Conservation (phyloP, 2,113 vertebrate genomes). For the Merops nubicus region DNA sequence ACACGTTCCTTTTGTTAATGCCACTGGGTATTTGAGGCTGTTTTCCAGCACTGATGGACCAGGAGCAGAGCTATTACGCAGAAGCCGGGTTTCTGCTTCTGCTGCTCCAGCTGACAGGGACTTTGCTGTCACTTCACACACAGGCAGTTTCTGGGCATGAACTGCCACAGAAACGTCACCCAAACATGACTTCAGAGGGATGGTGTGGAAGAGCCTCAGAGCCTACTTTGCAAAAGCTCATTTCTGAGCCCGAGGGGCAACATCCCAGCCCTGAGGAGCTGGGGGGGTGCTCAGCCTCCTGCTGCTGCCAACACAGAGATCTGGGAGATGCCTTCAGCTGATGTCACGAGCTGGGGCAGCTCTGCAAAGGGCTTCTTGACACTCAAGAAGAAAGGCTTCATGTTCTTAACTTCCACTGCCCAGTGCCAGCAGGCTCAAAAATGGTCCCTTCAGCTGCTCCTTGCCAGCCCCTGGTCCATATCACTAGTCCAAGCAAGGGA, state of each 20-base stretch:
- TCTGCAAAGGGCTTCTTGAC: not conserved
- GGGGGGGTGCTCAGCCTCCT: accelerated
- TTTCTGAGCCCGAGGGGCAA: not conserved
- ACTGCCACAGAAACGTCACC: slow-evolving; percentile 1
- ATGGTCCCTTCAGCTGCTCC: not conserved
- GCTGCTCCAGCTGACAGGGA: slow-evolving; percentile 10
- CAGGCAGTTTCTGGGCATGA: not conserved
- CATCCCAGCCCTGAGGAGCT: not conserved
- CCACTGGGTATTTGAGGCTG: slow-evolving; percentile 19
- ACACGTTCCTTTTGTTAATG: not conserved
- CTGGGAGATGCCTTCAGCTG: not conserved
- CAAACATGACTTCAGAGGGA: not conserved
- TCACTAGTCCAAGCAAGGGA: not conserved
- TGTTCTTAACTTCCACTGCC: not conserved
- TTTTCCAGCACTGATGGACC: not conserved
- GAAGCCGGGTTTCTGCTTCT: not conserved
- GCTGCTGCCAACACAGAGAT: not conserved
- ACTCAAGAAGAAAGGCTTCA: not conserved
- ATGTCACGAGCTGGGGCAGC: not conserved
- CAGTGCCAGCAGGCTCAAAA: not conserved
- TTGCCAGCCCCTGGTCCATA: not conserved
- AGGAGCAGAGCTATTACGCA: not conserved
- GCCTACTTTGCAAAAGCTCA: not conserved
- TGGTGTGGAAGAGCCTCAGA: not conserved
- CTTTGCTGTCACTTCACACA: slow-evolving; percentile 29